Percentiles rank a stretch among this genome's conserved stretches.
phyloP scores from a whole-genome alignment of 2,888 invertebrate genomes.

The Iselma pallidipennis region DNA sequence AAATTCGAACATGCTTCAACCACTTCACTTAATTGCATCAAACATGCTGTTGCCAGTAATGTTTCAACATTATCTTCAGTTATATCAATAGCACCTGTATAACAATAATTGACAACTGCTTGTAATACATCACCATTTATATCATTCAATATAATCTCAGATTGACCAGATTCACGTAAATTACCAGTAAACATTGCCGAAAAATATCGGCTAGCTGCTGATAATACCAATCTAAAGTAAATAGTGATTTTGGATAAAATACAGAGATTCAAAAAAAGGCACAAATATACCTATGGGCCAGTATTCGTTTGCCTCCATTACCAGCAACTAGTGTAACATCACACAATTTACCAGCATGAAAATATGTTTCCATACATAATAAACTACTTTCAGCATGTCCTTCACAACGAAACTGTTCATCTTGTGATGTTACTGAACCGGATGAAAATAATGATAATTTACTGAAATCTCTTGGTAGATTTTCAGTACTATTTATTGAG shows the following conservation, averaged over 20 bases:
- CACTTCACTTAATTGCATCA: conserved; percentile 84
- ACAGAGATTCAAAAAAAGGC: no score
- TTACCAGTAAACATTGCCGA: conserved; percentile 94
- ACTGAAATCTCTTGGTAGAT: conserved; percentile 68
- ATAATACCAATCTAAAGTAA: conserved; percentile 74
- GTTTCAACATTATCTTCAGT: conserved; percentile 91
- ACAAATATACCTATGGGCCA: conserved; percentile 53
- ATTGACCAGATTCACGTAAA: conserved; percentile 79
- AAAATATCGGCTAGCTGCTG: conserved; percentile 93
- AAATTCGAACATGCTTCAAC: conserved; percentile 89
- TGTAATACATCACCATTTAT: conserved; percentile 86
- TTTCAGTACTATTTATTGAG: conserved; percentile 54
- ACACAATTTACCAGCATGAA: conserved; percentile 80
- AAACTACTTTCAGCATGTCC: conserved; percentile 83
- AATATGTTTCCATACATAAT: conserved; percentile 80
- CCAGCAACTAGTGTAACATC: conserved; percentile 87
- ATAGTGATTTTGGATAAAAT: neutral
- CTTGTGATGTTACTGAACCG: conserved; percentile 64
- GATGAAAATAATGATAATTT: conserved; percentile 68
- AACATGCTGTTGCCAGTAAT: conserved; percentile 82
- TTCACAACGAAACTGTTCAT: conserved; percentile 75
- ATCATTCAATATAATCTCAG: conserved; percentile 81
- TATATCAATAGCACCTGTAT: conserved; percentile 83
- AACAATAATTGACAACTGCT: conserved; percentile 86
- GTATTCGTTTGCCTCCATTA: conserved; percentile 62